A percentile compares a stretch with the other conserved stretches of the same genome.
Evolutionary conservation across 2,113 vertebrate species (phyloP).

Genomic region (Condylura cristata): DNA sequence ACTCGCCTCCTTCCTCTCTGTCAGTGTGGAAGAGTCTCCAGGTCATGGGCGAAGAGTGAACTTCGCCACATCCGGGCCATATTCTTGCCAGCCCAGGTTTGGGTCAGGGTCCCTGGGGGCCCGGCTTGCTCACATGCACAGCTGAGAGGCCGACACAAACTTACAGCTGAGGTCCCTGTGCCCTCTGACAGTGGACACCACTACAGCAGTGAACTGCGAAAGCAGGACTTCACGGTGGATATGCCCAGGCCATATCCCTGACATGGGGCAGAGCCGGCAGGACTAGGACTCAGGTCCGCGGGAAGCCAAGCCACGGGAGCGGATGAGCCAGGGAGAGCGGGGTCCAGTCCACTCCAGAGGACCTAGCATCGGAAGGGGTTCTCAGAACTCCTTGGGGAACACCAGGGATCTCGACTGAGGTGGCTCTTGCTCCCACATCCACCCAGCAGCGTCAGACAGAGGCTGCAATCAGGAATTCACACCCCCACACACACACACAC

Average conservation of each 20-base stretch:
- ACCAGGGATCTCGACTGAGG: not conserved
- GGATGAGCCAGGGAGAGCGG: accelerated
- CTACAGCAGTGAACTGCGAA: too few species aligned
- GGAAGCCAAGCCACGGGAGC: not conserved
- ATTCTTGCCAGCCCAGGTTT: not conserved
- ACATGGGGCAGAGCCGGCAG: accelerated
- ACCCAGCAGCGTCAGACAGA: not conserved
- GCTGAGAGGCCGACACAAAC: not conserved
- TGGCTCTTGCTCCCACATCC: not conserved
- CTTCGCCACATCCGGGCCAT: not conserved
- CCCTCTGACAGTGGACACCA: too few species aligned
- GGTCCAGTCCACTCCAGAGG: not conserved
- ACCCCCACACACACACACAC: not conserved
- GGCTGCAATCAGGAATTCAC: not conserved
- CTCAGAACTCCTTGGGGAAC: not conserved
- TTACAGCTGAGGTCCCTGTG: not conserved
- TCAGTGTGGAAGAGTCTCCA: not conserved
- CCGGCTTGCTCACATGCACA: not conserved
- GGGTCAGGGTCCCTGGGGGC: not conserved
- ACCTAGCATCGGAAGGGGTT: accelerated
- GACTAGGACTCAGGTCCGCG: not conserved
- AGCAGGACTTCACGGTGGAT: too few species aligned
- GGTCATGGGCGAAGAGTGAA: not conserved
- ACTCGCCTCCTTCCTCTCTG: not conserved
- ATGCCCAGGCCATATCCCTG: accelerated